phyloP scores from a whole-genome alignment of 2,797 vertebrate genomes.

The Poeciliopsis turneri region DNA sequence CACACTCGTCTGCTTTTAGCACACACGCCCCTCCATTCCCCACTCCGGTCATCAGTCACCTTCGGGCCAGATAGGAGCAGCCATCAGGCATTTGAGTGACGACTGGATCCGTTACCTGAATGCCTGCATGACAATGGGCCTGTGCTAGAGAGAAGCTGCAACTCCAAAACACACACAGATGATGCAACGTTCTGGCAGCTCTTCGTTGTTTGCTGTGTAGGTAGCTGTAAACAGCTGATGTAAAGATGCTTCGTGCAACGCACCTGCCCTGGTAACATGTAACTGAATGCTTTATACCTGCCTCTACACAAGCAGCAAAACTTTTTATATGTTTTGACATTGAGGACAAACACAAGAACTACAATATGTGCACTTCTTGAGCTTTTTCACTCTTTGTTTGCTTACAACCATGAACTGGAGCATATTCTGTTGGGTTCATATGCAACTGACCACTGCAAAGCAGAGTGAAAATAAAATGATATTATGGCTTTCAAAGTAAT shows the following conservation, averaged over 20 bases:
- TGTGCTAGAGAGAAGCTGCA: constrained; percentile 57
- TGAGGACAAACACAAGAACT: background rate
- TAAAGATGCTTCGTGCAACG: constrained; percentile 45
- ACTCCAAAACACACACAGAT: constrained; percentile 32
- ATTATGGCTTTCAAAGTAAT: background rate
- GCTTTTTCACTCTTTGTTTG: background rate
- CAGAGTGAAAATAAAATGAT: background rate
- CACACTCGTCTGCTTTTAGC: constrained; percentile 46
- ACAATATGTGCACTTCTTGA: background rate
- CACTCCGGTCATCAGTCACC: constrained; percentile 76
- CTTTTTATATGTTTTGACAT: constrained; percentile 30
- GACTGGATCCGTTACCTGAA: constrained; percentile 71
- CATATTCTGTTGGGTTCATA: background rate
- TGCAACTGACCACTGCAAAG: background rate
- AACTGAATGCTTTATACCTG: constrained; percentile 22
- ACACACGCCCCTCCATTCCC: constrained; percentile 45
- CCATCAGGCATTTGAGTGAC: constrained; percentile 78
- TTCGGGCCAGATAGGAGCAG: constrained; percentile 71
- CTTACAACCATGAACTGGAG: background rate
- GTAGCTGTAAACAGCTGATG: constrained; percentile 60
- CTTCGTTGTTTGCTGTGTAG: constrained; percentile 58
- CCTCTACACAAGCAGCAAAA: constrained; percentile 6
- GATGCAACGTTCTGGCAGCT: constrained; percentile 43
- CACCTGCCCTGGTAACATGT: constrained; percentile 15
- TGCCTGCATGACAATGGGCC: constrained; percentile 76